These are phyloP conservation scores for Tenthredo livida DNA, from an alignment of 2,888 invertebrate genomes.

Conservation along the genomic window DNA sequence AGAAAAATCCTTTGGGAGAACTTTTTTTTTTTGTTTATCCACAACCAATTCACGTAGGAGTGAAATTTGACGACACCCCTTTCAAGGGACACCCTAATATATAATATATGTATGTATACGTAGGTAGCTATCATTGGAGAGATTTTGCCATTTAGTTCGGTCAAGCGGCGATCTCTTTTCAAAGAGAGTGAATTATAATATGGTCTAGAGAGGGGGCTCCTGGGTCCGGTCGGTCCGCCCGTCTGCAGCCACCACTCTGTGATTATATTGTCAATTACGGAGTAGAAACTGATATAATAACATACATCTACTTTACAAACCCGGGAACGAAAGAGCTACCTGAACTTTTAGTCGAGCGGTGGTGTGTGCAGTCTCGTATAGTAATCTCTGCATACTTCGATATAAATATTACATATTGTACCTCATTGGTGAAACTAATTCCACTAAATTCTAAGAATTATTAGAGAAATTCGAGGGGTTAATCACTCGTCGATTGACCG, in stretches of 20 bases:
- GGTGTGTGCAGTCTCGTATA: background rate
- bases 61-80: too few species aligned
- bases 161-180: constrained; percentile 51
- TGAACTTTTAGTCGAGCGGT: constrained; percentile 31
- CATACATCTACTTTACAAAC: constrained; percentile 60
- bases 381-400: background rate
- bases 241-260: constrained; percentile 60
- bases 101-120: background rate
- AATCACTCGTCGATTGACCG: too few species aligned
- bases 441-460: background rate
- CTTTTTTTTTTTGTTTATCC: too few species aligned
- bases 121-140: constrained; percentile 9
- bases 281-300: constrained; percentile 63
- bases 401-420: background rate
- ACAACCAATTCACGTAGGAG: too few species aligned
- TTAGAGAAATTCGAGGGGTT: too few species aligned
- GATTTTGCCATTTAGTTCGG: constrained; percentile 44
- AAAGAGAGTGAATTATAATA: constrained; percentile 52
- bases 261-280: constrained; percentile 72
- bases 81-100: too few species aligned
- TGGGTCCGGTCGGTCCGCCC: constrained; percentile 21
- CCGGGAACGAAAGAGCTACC: constrained; percentile 56
- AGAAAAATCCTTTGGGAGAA: too few species aligned
- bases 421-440: background rate
- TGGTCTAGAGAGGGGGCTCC: background rate